Evolutionary conservation across 2,113 vertebrate species (phyloP), one percentile per base, ranked within the genome.

Genomic region (Cochlearius cochlearius): DNA sequence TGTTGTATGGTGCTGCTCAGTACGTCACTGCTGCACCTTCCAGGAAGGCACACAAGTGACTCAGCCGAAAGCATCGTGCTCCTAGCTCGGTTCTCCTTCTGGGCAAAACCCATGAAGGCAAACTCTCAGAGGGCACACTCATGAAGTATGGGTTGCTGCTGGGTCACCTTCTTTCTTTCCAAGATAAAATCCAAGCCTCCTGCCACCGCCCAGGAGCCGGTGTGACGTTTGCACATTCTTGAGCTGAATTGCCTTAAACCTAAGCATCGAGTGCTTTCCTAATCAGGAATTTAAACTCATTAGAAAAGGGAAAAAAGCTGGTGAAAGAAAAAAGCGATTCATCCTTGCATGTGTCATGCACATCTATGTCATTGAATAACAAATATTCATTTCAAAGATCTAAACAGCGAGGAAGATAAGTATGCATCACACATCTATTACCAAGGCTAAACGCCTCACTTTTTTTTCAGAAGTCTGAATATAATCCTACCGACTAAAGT

Each of bases 401-500:
- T 81, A 90, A 94, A 90, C 38, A 90, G 75, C 22, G 7, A 68
- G 85, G 85, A 86, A 95, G 92, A 81, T 82, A 80, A 71, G 56
- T 43, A 90, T 95, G 83, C 79, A 85, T 88, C 84, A n/a, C 78
- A 59, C 73, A 64, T 88, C 64, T 91, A 62, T 84, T 94, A 89
- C 88, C 52, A 75, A 91, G 71, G 59, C 43, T 84, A 82, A 95
- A 97, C 49, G 76, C 56, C 81, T 97, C 72, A 77, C 26, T 38
- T 89, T 90, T 91, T 93, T 93, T 97, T 90, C 88, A 91, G 41
- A 89, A 94, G 94, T 93, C 75, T 90, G 90, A 92, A 90, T 91
- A 94, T 96, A 97, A 98, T 97, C 93, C 89, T 80, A 73, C 3
- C 2, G 7, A 95, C 78, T 97, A 95, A 97, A 98, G 71, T 78